Evolutionary conservation across 2,888 invertebrate genomes (phyloP).

Genomic region (Smittia sp.): DNA sequence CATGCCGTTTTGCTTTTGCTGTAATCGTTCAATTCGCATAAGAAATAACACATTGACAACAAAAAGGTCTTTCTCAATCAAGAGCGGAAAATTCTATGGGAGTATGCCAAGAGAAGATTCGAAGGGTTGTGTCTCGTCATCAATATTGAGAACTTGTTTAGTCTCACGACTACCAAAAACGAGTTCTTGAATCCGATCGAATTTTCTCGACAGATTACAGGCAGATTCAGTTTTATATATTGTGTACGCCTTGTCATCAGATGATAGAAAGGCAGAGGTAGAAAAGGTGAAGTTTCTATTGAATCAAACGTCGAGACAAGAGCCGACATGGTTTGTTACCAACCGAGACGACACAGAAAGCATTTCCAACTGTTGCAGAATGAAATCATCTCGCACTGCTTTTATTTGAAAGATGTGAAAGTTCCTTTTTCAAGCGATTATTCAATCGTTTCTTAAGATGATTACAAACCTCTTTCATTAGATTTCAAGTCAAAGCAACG

Average conservation of each 20-base stretch:
- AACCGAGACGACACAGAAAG: slow-evolving; percentile 24
- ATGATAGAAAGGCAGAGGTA: neutral
- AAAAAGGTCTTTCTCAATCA: neutral
- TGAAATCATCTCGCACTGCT: slow-evolving; percentile 27
- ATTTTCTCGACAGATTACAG: neutral
- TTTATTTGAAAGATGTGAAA: neutral
- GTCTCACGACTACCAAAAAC: neutral
- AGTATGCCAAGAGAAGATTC: neutral
- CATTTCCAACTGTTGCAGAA: slow-evolving; percentile 39
- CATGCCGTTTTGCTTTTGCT: slow-evolving; percentile 10
- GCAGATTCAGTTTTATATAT: neutral
- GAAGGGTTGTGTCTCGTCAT: slow-evolving; percentile 33
- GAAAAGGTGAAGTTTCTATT: slow-evolving; percentile 41
- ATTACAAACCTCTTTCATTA: slow-evolving; percentile 20
- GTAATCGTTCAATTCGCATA: slow-evolving; percentile 23
- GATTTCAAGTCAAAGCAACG: slow-evolving; percentile 5
- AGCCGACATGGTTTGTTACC: no score
- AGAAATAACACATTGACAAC: slow-evolving; percentile 27
- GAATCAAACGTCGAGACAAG: slow-evolving; percentile 38
- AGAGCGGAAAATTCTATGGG: neutral
- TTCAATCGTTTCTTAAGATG: no score
- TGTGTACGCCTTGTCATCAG: neutral
- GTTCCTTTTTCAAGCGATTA: neutral
- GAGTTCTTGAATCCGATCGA: no score
- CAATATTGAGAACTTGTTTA: slow-evolving; percentile 9